Base-by-base conservation (phyloP, 2,888 invertebrate genomes). In the Salticus scenicus region DNA sequence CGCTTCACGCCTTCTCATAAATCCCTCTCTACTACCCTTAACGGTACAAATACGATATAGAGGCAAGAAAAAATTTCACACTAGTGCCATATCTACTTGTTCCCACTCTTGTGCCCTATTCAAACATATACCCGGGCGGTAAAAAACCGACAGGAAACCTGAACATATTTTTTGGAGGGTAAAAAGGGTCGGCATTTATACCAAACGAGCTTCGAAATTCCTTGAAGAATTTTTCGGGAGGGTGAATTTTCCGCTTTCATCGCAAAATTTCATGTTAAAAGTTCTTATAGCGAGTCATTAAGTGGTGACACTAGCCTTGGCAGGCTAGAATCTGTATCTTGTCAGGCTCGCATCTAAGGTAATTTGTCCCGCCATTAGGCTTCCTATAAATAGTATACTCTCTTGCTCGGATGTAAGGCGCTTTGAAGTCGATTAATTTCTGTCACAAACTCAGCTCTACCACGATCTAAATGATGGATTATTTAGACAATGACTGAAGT, bases 351-450 rank as follows among this genome's bases (percentile, higher is more conserved):
- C 77, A 77, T 77, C 77, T 77, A 33, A 70, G 70, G 70, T 77
- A 77, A 77, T 77, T 77, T 77, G 77, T 77, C 77, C 70, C 69
- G 37, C 77, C 57, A 77, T 77, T 77, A 77, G 77, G 70, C 66
- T 76, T 42, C 51, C 77, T 77, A 77, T 70, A 77, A 77, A 77
- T 77, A 77, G 77, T 28, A 27, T 41, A 42, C 57, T 24, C 57
- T 17, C 24, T 57, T 57, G 20, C 67, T 67, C 67, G 33, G 8
- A 20, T 33, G 67, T 0, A 33, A 24, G 33, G 67, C 66, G 30
- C 31, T 67, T 67, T 37, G 31, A 27, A 67, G 33, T 67, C 67
- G 67, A 67, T 67, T 67, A 67, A 67, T 67, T 31, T 67, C 67
- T 33, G 67, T 33, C 57, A 57, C 57, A 24, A 24, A 24, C 24